Percentiles rank a stretch among this genome's conserved stretches.
phyloP scores from a whole-genome alignment of 2,888 invertebrate genomes.

The Diadromus collaris region DNA sequence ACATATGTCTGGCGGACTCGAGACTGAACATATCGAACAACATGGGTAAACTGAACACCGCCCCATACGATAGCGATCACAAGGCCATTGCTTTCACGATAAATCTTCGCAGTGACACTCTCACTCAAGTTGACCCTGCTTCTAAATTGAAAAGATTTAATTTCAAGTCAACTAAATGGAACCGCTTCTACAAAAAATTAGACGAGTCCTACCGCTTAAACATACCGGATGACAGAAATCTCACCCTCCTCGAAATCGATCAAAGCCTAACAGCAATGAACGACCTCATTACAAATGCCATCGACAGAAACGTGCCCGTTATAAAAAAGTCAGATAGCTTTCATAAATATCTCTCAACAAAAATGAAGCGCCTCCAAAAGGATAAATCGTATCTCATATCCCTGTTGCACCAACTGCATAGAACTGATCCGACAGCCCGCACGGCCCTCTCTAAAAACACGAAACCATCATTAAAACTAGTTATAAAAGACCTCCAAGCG shows the following conservation, averaged over 20 bases:
- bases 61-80: slow-evolving; percentile 37
- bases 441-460: not conserved
- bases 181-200: not conserved
- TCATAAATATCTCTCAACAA: not conserved
- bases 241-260: no score
- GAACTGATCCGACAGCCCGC: not conserved
- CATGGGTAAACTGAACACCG: not conserved
- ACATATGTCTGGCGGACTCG: slow-evolving; percentile 9
- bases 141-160: not conserved
- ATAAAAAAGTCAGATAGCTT: slow-evolving; percentile 8
- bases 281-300: not conserved
- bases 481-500: not conserved
- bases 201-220: no score
- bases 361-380: slow-evolving; percentile 23
- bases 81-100: not conserved
- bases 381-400: slow-evolving; percentile 25
- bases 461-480: not conserved
- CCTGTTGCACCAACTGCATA: not conserved
- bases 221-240: no score
- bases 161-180: slow-evolving; percentile 32
- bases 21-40: slow-evolving; percentile 6
- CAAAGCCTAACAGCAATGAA: not conserved
- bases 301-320: not conserved
- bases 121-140: not conserved
- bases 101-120: not conserved